These are phyloP conservation scores for Holotrichia oblita DNA, from an alignment of 1,140 invertebrate genomes.

Conservation along the genomic window DNA sequence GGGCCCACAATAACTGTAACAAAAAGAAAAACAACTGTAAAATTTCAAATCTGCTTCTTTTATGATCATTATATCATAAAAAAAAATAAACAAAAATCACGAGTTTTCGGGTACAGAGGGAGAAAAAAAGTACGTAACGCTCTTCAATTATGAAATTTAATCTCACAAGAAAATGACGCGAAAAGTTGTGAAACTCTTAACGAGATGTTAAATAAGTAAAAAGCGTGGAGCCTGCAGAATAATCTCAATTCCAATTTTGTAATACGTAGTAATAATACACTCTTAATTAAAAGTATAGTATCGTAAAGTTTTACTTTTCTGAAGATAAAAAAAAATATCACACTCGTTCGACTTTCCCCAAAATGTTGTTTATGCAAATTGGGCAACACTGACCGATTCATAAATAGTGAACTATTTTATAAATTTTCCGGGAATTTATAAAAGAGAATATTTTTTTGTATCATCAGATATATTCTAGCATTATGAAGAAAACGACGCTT, in stretches of 20 bases:
- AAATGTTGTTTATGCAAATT: too few species aligned
- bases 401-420: background rate
- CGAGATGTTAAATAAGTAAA: background rate
- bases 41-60: background rate
- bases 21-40: constrained; percentile 4
- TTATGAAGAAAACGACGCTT: too few species aligned
- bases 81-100: background rate
- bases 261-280: background rate
- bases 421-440: background rate
- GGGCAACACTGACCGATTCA: too few species aligned
- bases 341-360: too few species aligned
- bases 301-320: background rate
- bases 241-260: background rate
- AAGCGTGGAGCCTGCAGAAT: background rate
- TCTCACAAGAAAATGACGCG: background rate
- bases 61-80: background rate
- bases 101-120: too few species aligned
- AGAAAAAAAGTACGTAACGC: background rate
- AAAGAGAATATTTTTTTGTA: background rate
- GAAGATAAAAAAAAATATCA: too few species aligned
- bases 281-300: background rate
- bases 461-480: too few species aligned
- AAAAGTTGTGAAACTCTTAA: background rate
- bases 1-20: constrained; percentile 18
- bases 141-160: constrained; percentile 13